Evolutionary conservation across 2,888 invertebrate species (phyloP).

Genomic region (Cactoblastis cactorum): DNA sequence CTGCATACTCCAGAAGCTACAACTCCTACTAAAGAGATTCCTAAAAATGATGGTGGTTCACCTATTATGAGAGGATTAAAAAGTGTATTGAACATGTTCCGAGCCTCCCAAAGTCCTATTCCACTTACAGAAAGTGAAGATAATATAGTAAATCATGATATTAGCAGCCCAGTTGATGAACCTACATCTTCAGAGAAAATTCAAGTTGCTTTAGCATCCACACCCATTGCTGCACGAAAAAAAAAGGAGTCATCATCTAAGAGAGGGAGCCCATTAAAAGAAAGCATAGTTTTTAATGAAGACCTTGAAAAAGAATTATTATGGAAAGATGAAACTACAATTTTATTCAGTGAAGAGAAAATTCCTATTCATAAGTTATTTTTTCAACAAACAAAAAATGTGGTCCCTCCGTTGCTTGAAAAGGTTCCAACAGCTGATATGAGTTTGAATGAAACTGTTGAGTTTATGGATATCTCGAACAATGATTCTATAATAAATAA

Average conservation of each 20-base stretch:
- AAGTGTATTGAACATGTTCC: slow-evolving; percentile 66
- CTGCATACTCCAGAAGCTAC: slow-evolving; percentile 61
- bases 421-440: slow-evolving; percentile 18
- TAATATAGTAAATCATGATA: slow-evolving; percentile 15
- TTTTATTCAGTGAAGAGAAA: slow-evolving; percentile 60
- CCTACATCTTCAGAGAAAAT: slow-evolving; percentile 12
- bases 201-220: slow-evolving; percentile 42
- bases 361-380: slow-evolving; percentile 63
- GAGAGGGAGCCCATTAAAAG: slow-evolving; percentile 58
- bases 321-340: slow-evolving; percentile 68
- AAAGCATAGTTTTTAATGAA: slow-evolving; percentile 61
- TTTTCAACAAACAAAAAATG: slow-evolving; percentile 31
- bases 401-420: slow-evolving; percentile 10
- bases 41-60: slow-evolving; percentile 52
- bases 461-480: slow-evolving; percentile 61
- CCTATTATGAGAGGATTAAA: slow-evolving; percentile 69
- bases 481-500: slow-evolving; percentile 45
- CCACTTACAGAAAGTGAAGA: slow-evolving; percentile 37
- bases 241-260: slow-evolving; percentile 43
- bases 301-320: slow-evolving; percentile 63
- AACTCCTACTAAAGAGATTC: slow-evolving; percentile 60
- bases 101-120: slow-evolving; percentile 66
- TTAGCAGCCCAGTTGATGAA: slow-evolving; percentile 24
- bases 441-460: slow-evolving; percentile 44
- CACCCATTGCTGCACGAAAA: slow-evolving; percentile 47